Percentiles rank a stretch among this genome's conserved stretches.
These are phyloP conservation scores for Limnephilus lunatus DNA, from an alignment of 2,888 invertebrate genomes.

Conservation along the genomic window DNA sequence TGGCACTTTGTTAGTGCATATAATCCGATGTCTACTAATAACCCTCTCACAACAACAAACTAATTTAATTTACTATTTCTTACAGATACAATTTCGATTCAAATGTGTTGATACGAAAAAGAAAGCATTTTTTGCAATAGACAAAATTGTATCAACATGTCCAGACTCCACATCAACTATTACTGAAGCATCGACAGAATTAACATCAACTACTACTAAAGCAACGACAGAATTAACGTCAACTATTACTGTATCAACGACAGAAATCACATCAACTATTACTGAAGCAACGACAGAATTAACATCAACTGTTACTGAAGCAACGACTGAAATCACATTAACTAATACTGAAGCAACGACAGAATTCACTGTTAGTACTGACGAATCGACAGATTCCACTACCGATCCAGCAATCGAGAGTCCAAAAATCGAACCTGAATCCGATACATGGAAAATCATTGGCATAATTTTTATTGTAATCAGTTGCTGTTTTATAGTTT, in stretches of 20 bases:
- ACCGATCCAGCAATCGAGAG: background rate
- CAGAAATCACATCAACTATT: too few species aligned
- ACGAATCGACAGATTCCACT: background rate
- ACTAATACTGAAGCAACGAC: background rate
- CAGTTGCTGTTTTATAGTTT: background rate
- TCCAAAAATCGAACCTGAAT: background rate
- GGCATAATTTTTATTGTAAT: background rate
- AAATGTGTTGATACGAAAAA: background rate
- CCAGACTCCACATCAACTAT: background rate
- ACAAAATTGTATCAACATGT: background rate
- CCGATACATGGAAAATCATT: background rate
- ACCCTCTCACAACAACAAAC: background rate
- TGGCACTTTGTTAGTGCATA: too few species aligned
- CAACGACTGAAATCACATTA: background rate
- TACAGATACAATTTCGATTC: background rate
- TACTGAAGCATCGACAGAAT: background rate
- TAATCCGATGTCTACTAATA: too few species aligned
- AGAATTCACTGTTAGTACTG: too few species aligned
- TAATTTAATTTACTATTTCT: background rate
- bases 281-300: too few species aligned
- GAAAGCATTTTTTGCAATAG: background rate
- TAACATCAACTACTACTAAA: background rate
- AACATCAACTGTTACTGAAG: too few species aligned
- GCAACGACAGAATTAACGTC: background rate
- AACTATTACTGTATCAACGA: background rate